Conservation (phyloP, 2,797 vertebrate species). For the Masticophis lateralis region DNA sequence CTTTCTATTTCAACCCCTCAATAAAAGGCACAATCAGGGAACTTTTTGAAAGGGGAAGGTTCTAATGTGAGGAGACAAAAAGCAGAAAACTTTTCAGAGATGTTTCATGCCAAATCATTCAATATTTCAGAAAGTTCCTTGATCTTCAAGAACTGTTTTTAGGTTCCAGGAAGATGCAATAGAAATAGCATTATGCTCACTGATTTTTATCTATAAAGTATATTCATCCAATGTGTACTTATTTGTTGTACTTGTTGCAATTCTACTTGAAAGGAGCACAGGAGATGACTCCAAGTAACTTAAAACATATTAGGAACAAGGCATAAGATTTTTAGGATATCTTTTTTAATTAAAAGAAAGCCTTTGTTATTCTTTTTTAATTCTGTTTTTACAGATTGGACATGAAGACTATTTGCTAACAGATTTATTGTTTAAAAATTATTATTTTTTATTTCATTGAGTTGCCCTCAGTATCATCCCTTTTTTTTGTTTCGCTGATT, state of each 20-base stretch:
- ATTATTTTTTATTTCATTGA: not conserved
- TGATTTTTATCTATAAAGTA: not conserved
- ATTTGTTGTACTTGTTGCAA: not conserved
- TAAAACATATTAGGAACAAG: not conserved
- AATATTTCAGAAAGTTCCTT: not conserved
- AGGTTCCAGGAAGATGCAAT: not conserved
- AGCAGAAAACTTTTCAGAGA: not conserved
- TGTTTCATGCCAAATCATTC: not conserved
- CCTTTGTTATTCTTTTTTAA: conserved; percentile 19
- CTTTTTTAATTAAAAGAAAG: not conserved
- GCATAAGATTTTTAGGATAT: not conserved
- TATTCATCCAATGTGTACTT: conserved; percentile 8
- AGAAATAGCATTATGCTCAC: not conserved
- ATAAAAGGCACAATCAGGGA: too few relatives aligned
- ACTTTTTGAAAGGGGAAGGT: not conserved
- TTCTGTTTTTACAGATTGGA: not conserved
- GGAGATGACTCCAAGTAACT: not conserved
- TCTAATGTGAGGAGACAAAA: not conserved
- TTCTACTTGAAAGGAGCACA: not conserved
- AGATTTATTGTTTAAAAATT: not conserved
- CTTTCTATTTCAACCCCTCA: not conserved
- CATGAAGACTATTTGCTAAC: conserved; percentile 1
- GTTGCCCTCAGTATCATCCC: not conserved
- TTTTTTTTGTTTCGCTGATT: not conserved
- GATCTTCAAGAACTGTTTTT: not conserved